Conservation (phyloP, 2,113 vertebrate genomes). For the Meleagris gallopavo region DNA sequence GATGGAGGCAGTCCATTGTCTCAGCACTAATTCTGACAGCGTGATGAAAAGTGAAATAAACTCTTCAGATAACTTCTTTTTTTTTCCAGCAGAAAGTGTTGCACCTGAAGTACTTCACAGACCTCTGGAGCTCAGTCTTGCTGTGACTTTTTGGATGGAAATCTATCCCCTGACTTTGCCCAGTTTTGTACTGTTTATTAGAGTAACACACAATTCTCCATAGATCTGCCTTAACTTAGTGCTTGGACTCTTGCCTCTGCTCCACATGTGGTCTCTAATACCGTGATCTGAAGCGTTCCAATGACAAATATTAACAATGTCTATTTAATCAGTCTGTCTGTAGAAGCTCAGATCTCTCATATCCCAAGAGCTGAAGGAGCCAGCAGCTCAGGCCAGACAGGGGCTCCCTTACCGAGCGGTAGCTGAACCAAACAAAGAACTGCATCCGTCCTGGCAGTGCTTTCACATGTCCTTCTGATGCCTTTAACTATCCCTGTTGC, state of each 20-base stretch:
- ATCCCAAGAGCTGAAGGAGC: background rate
- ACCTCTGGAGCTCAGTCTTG: background rate
- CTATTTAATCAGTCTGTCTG: background rate
- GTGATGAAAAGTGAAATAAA: conserved; percentile 20
- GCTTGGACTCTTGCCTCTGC: background rate
- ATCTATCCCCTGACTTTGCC: background rate
- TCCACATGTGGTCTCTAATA: background rate
- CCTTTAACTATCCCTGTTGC: background rate
- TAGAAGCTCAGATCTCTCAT: background rate
- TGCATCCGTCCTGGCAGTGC: background rate
- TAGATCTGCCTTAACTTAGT: background rate
- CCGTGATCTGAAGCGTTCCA: background rate
- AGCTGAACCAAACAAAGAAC: background rate
- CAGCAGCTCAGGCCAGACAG: background rate
- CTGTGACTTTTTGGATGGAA: background rate
- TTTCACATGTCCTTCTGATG: background rate
- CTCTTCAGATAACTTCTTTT: background rate
- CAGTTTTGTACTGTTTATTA: background rate
- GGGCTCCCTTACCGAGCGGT: background rate
- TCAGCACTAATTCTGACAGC: background rate
- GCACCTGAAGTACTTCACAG: conserved; percentile 1
- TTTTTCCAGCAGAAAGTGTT: background rate
- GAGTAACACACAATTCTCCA: background rate
- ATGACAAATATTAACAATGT: conserved; percentile 1
- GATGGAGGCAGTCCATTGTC: background rate